Evolutionary conservation across 2,113 vertebrate species (phyloP), one percentile per base, ranked within the genome.

Genomic region (Quiscalus mexicanus): DNA sequence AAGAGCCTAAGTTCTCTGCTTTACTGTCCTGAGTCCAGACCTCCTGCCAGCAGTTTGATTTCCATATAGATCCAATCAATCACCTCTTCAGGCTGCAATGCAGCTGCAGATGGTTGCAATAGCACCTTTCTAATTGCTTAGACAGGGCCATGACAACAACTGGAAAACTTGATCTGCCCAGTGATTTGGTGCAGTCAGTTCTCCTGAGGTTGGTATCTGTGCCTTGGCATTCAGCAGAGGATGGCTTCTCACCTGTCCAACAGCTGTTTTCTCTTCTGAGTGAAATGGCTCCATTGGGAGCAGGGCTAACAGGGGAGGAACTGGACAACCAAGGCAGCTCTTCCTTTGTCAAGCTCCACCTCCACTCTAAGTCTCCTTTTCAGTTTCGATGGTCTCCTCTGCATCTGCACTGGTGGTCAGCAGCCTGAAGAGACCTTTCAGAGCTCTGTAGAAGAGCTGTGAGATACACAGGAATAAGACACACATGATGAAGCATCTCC

Each of bases 401-500:
- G 8, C 25, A 9, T 33, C 27, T 56, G 22, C 11, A 25, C 16
- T 31, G 18, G 19, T 44, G 17, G 11, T 53, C 79, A 83, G 70
- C 13, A 87, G 27, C 10, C 20, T 45, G 58, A 76, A 55, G 18
- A 76, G 41, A 59, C 12, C 24, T 81, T 63, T 60, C 55, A 76
- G 50, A 80, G 35, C 41, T 60, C 49, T 59, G 41, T 37, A 31
- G 13, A 78, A 62, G 33, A 83, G 10, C 63, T 76, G 25, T 62
- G 44, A 80, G 30, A 24, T 52, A 44, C 17, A 41, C 0, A 13
- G 47, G 5, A 65, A 28, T 69, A 70, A 58, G 15, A 53, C 6
- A 13, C 10, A 22, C 0, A 0, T 44, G 30, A 23, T 13, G 2
- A n/a, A 42, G 11, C 2, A 0, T 23, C 49, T 85, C 20, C 60